Conservation (phyloP, 64 coral and sea anemone genomes). For the Acropora yongei region DNA sequence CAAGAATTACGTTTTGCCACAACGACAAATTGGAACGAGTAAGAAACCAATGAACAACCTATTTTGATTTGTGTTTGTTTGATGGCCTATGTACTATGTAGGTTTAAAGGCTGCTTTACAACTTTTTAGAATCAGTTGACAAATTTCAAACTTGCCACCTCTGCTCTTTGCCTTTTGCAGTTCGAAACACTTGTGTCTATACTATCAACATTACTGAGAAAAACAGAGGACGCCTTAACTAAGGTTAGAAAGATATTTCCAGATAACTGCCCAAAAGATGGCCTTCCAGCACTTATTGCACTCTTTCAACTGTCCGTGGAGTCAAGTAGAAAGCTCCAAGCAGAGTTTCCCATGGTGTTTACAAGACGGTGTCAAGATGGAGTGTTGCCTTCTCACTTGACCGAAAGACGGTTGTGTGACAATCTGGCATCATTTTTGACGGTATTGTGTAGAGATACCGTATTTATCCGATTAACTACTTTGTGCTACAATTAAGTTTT, state of each 20-base stretch:
- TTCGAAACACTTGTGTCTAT: constrained; percentile 69
- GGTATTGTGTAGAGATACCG: constrained; percentile 31
- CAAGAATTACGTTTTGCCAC: no score
- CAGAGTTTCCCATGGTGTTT: constrained; percentile 53
- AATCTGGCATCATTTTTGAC: constrained; percentile 52
- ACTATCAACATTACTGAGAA: constrained; percentile 48
- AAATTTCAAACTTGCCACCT: neutral
- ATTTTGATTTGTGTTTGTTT: no score
- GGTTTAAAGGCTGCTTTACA: neutral
- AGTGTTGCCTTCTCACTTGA: constrained; percentile 33
- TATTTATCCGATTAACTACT: neutral
- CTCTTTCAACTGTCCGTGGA: constrained; percentile 70
- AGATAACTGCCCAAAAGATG: constrained; percentile 64
- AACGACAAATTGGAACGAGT: no score
- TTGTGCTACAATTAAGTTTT: neutral
- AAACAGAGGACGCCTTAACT: constrained; percentile 76
- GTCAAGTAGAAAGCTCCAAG: constrained; percentile 36
- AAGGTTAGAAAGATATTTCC: constrained; percentile 78
- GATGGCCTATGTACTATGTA: no score
- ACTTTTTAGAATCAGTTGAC: neutral
- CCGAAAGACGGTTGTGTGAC: constrained; percentile 19
- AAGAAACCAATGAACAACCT: no score
- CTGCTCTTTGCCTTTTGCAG: constrained; percentile 23
- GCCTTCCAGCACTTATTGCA: constrained; percentile 64
- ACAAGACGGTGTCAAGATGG: constrained; percentile 35